Conservation (phyloP, 1,140 invertebrate genomes). For the Diorhabda elongata region DNA sequence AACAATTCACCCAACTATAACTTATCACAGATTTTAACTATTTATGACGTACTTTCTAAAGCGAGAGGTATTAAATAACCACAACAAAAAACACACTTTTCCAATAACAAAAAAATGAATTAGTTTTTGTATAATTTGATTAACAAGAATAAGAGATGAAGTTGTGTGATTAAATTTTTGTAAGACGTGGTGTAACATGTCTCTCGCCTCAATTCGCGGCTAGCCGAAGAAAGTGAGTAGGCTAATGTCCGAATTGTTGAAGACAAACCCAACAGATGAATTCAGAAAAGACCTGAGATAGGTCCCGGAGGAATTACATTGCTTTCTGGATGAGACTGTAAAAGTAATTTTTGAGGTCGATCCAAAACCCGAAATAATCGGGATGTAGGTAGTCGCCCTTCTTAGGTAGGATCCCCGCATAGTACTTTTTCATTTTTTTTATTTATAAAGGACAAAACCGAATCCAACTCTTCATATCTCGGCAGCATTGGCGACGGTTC, state of each 20-base stretch:
- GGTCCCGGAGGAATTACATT: constrained; percentile 43
- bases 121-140: neutral
- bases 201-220: constrained; percentile 32
- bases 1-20: constrained; percentile 44
- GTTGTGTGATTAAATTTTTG: neutral
- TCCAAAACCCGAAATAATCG: constrained; percentile 35
- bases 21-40: constrained; percentile 24
- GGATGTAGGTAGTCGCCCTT: constrained; percentile 38
- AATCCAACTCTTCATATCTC: constrained; percentile 5
- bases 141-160: no score
- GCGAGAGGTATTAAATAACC: neutral
- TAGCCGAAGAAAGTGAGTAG: constrained; percentile 21
- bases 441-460: constrained; percentile 8
- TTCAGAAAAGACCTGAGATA: constrained; percentile 45
- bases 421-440: constrained; percentile 24
- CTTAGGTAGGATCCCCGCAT: constrained; percentile 44
- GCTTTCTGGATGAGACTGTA: constrained; percentile 49
- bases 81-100: no score
- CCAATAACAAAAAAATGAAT: no score
- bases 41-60: constrained; percentile 16
- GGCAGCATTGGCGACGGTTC: neutral
- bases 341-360: constrained; percentile 49
- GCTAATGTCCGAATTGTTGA: constrained; percentile 41
- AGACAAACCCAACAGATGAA: constrained; percentile 45
- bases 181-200: neutral